phyloP scores from a whole-genome alignment of 2,113 vertebrate genomes.

The Telmatochromis sp. region DNA sequence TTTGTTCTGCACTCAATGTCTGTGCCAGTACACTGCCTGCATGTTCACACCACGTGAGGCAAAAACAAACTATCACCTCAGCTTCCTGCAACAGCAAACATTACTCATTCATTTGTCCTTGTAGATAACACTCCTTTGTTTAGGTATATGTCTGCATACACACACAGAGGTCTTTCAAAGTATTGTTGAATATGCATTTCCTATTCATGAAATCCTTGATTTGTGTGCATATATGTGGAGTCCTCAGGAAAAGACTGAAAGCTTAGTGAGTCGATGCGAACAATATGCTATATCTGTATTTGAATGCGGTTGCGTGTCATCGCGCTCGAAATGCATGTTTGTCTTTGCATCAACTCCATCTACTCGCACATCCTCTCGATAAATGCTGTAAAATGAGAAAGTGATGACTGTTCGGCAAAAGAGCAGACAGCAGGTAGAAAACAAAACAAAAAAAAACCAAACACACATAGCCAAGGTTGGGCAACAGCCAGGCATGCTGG shows the following conservation, averaged over 20 bases:
- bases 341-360: neutral
- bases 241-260: neutral
- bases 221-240: neutral
- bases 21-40: neutral
- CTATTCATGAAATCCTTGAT: neutral
- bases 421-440: slow-evolving; percentile 34
- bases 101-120: neutral
- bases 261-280: neutral
- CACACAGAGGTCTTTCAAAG: neutral
- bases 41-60: neutral
- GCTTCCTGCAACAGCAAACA: neutral
- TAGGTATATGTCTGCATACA: neutral
- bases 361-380: slow-evolving; percentile 21
- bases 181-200: neutral
- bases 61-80: neutral
- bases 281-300: neutral
- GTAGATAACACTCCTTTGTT: neutral
- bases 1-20: neutral
- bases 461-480: neutral
- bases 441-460: slow-evolving; percentile 1
- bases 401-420: slow-evolving; percentile 40
- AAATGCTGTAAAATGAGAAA: slow-evolving; percentile 28
- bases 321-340: neutral
- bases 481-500: slow-evolving; percentile 38
- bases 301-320: neutral